Evolutionary conservation across 1,140 invertebrate species (phyloP), one percentile per base, ranked within the genome.

Genomic region (Ostrea denselamellosa): DNA sequence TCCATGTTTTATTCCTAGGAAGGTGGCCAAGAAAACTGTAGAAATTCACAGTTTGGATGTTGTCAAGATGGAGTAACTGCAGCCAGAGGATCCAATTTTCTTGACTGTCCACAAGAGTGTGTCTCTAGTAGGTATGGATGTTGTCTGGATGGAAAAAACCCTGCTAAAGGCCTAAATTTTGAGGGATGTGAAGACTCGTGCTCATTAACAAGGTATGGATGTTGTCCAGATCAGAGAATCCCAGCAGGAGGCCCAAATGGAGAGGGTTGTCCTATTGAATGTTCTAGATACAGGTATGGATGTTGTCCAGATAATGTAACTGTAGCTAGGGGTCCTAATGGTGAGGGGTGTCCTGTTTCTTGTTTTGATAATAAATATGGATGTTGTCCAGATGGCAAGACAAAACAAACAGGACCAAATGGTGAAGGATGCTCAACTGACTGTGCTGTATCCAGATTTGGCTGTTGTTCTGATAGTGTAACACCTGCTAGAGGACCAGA

Each of bases 331-430:
- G n/a, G 87, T 53, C 83, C 81, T 44, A 51, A 89, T 58, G 54
- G 51, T 22, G 54, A 86, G 71, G 87, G 87, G 28, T 90, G 90
- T 58, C 51, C 62, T 19, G 14, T 25, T 34, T 25, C 62, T 10
- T 88, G 87, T 77, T 56, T 22, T 7, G 68, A 81, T 54, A 51
- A 22, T 22, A 44, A 12, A 34, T 98, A 98, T 93, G 98, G 98
- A 25, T 99, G 98, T 93, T 99, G 99, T 94, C 96, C 97, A 17
- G 98, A 99, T 95, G 98, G 98, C 0, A 95, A 97, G 65, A 97
- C 97, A 0, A 94, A 96, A 56, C 97, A 98, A 22, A 96, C 97
- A 92, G 98, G 98, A 14, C 94, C 94, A 28, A 94, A 95, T 87
- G 91, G 93, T 84, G 93, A 94, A 54, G 96, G 96, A 34, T 96